These are phyloP conservation scores for Phrixothrix hirtus DNA, from an alignment of 2,888 invertebrate species.

Conservation along the genomic window DNA sequence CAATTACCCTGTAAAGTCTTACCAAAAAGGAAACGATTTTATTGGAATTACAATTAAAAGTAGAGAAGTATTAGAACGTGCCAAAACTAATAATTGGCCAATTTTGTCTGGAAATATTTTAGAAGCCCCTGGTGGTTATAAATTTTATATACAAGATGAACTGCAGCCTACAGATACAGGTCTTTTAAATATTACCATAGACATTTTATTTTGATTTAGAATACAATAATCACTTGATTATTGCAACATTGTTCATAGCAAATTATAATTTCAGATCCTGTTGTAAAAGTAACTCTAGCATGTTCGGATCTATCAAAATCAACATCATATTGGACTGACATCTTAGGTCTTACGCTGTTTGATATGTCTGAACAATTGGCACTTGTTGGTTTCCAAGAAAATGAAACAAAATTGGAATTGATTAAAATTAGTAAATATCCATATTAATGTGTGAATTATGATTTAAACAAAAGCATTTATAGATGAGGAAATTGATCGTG, in stretches of 20 bases:
- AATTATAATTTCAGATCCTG: conserved; percentile 78
- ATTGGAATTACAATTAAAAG: conserved; percentile 83
- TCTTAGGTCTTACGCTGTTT: conserved; percentile 74
- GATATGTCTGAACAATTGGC: conserved; percentile 65
- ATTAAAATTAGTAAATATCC: too few relatives aligned
- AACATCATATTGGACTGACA: conserved; percentile 80
- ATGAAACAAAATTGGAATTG: conserved; percentile 79
- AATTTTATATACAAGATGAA: conserved; percentile 78
- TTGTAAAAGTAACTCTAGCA: conserved; percentile 77
- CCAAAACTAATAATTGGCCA: conserved; percentile 74
- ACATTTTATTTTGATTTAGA: too few relatives aligned
- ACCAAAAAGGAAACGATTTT: conserved; percentile 92
- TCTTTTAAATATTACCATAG: too few relatives aligned
- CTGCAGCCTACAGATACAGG: conserved; percentile 69
- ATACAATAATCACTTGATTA: too few relatives aligned
- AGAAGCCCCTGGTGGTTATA: conserved; percentile 91
- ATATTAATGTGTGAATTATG: too few relatives aligned
- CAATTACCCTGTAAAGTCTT: conserved; percentile 90
- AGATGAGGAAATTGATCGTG: conserved; percentile 75
- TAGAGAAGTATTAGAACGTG: conserved; percentile 73
- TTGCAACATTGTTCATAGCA: too few relatives aligned
- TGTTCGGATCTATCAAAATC: conserved; percentile 77
- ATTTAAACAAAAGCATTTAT: too few relatives aligned
- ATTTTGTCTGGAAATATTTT: conserved; percentile 66
- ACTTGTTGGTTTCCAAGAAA: conserved; percentile 70